These are phyloP conservation scores for Rhingia rostrata DNA, from an alignment of 2,888 invertebrate species.

Conservation along the genomic window DNA sequence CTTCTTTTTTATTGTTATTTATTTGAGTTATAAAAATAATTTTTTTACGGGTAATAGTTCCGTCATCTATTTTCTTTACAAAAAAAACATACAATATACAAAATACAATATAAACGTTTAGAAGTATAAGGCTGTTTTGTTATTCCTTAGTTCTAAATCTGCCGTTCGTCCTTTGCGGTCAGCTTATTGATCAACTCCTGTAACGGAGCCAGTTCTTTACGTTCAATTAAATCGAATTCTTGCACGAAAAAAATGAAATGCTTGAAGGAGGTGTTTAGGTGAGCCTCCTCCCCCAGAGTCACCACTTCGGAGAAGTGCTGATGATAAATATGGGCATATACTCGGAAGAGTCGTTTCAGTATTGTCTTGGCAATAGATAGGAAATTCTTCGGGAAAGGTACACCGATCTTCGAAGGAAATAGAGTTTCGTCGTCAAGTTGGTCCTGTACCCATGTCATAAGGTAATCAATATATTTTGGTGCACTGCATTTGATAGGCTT, in stretches of 20 bases:
- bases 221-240: constrained; percentile 98
- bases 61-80: constrained; percentile 10
- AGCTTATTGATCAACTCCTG: constrained; percentile 98
- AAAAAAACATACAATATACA: constrained; percentile 62
- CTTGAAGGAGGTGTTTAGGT: constrained; percentile 99
- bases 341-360: constrained; percentile 97
- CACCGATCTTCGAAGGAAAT: constrained; percentile 99
- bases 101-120: constrained; percentile 61
- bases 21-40: constrained; percentile 67
- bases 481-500: constrained; percentile 99
- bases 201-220: constrained; percentile 97
- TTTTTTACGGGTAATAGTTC: constrained; percentile 24
- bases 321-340: constrained; percentile 99
- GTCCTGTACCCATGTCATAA: constrained; percentile 99
- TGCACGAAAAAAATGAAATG: constrained; percentile 97
- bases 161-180: constrained; percentile 94
- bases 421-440: constrained; percentile 99
- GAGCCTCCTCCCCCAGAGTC: constrained; percentile 98
- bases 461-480: constrained; percentile 99
- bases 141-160: constrained; percentile 82
- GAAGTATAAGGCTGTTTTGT: background rate
- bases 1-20: constrained; percentile 17
- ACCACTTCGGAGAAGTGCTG: constrained; percentile 99
- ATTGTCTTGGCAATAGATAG: constrained; percentile 98
- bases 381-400: constrained; percentile 99